These are phyloP conservation scores for Mythimna loreyi DNA, from an alignment of 2,888 invertebrate species.

Conservation along the genomic window DNA sequence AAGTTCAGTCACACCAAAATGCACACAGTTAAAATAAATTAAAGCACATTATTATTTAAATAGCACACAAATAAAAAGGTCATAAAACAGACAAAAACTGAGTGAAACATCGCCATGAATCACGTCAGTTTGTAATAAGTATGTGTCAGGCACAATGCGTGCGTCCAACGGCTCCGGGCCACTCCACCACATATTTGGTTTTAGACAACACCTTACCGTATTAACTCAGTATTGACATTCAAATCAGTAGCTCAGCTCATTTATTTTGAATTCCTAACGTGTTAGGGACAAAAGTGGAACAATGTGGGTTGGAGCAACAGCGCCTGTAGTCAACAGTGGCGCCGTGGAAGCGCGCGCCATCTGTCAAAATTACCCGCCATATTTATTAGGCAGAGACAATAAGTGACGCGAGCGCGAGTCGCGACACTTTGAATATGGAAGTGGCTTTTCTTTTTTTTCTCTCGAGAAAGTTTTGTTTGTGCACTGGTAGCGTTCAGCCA, in stretches of 20 bases:
- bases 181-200: conserved; percentile 76
- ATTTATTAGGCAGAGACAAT: conserved; percentile 77
- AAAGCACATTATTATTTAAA: conserved; percentile 61
- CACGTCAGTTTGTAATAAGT: conserved; percentile 61
- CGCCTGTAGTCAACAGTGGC: conserved; percentile 87
- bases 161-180: conserved; percentile 57
- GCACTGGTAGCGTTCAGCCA: conserved; percentile 46
- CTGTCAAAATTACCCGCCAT: conserved; percentile 85
- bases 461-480: conserved; percentile 46
- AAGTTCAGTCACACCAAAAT: conserved; percentile 18
- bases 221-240: conserved; percentile 86
- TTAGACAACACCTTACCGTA: conserved; percentile 88
- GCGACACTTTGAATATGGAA: conserved; percentile 63
- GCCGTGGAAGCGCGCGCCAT: conserved; percentile 83
- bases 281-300: conserved; percentile 82
- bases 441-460: conserved; percentile 47
- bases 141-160: conserved; percentile 62
- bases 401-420: conserved; percentile 58
- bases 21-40: conserved; percentile 59
- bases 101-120: conserved; percentile 63
- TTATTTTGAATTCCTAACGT: conserved; percentile 87
- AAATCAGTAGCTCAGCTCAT: conserved; percentile 88
- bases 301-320: conserved; percentile 89
- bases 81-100: conserved; percentile 62
- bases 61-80: conserved; percentile 63